Percentiles rank a stretch among this genome's conserved stretches.
phyloP scores from a whole-genome alignment of 1,140 invertebrate species.

The Daktulosphaira vitifoliae region DNA sequence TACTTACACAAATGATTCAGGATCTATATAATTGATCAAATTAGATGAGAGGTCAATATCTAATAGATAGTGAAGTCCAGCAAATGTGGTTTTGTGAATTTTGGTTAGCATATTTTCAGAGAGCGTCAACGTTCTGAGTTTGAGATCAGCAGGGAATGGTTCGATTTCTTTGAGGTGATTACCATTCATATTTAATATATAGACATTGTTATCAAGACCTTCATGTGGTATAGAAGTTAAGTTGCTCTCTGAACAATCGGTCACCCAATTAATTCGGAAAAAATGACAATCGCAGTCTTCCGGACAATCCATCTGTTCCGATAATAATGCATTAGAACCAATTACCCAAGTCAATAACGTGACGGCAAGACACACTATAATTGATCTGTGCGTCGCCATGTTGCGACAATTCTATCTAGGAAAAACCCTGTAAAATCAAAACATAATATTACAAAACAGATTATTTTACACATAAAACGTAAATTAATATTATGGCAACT shows the following conservation, averaged over 20 bases:
- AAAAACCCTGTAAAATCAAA: neutral
- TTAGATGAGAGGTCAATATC: conserved; percentile 62
- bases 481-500: no score
- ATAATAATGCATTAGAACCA: conserved; percentile 16
- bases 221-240: conserved; percentile 57
- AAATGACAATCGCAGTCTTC: conserved; percentile 66
- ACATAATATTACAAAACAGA: no score
- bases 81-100: conserved; percentile 53
- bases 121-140: conserved; percentile 59
- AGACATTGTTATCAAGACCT: conserved; percentile 55
- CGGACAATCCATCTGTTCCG: conserved; percentile 53
- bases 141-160: conserved; percentile 56
- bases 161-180: conserved; percentile 53
- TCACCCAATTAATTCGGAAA: conserved; percentile 66
- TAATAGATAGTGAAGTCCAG: conserved; percentile 55
- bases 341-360: conserved; percentile 9
- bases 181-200: conserved; percentile 60
- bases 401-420: neutral
- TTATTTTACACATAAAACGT: no score
- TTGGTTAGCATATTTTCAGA: conserved; percentile 55
- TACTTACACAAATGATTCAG: conserved; percentile 59
- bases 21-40: conserved; percentile 53
- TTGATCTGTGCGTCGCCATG: conserved; percentile 10
- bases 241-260: conserved; percentile 65
- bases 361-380: conserved; percentile 5